Base-by-base conservation (phyloP, 2,797 vertebrate species). In the Scomberomorus guttatus region DNA sequence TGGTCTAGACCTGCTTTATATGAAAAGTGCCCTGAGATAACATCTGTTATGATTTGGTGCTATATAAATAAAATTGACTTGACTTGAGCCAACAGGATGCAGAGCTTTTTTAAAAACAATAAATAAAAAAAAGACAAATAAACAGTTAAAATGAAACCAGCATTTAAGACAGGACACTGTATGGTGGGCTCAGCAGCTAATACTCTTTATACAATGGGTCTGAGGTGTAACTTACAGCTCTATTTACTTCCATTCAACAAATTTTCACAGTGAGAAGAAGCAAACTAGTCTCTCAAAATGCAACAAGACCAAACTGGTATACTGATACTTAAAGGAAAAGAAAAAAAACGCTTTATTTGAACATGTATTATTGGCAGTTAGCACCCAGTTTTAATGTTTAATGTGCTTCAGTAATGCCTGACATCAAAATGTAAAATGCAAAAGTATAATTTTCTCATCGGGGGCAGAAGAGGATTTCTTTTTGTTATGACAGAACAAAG, bases 291-390 rank as follows among this genome's bases (percentile, higher is more conserved):
- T 73, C 39, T 25, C 0, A 57, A 79, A 82, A 68, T 57, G 51
- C 42, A 70, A 66, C 29, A 29, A 82, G 12, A 55, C 56, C 37
- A 46, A 76, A 79, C 54, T 42, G n/a, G 14, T 57, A 68, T 24
- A 34, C 60, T n/a, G 5, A 50, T 46, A 67, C 6, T 34, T 17
- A 61, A 70, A 66, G 32, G 46, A 3, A 9, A 46, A 48, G 2
- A 56, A 76, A 72, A 77, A 63, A 22, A 61, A 68, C 20, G 54
- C 32, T 79, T 77, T 64, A 70, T 77, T 75, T 83, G 22, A 80
- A 61, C 14, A 29, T 60, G 39, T 46, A 71, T 65, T 60, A 50
- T 52, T 70, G 64, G 52, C 77, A 64, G 24, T 29, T 63, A 64
- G 18, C 9, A 76, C 44, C 66, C 29, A 56, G 25, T 77, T 72